Evolutionary conservation across 1,140 invertebrate genomes (phyloP).

Genomic region (Aphaenogaster floridana): DNA sequence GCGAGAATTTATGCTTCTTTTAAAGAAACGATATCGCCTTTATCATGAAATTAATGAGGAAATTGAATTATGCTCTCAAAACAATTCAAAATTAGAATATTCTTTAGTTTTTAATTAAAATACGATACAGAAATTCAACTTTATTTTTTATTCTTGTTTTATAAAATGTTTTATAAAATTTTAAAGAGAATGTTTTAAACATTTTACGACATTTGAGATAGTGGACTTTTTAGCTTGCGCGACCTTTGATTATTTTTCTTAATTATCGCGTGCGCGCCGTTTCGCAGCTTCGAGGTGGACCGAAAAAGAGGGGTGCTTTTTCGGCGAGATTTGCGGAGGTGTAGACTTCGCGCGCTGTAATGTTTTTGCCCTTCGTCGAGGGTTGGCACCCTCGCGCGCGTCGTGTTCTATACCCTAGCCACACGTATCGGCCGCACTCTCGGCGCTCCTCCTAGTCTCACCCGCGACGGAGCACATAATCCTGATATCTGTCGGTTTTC

Average conservation of each 20-base stretch:
- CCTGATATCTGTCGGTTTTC: conserved; percentile 87
- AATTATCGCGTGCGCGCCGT: neutral
- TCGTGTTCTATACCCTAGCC: conserved; percentile 32
- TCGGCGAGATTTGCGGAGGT: conserved; percentile 47
- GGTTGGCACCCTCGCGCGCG: conserved; percentile 39
- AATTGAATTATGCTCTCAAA: neutral
- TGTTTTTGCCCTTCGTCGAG: conserved; percentile 36
- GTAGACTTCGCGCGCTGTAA: conserved; percentile 46
- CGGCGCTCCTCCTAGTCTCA: conserved; percentile 27
- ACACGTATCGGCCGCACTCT: conserved; percentile 37
- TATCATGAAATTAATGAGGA: neutral
- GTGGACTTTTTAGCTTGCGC: neutral
- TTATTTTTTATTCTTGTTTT: neutral
- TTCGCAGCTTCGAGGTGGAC: neutral
- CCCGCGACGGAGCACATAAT: conserved; percentile 83
- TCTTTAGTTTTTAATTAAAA: neutral
- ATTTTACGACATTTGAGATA: neutral
- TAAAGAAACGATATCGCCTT: conserved; percentile 7
- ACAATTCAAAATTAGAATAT: neutral
- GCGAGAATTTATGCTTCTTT: conserved; percentile 8
- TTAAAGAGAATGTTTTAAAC: neutral
- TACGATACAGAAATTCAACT: neutral
- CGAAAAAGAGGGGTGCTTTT: neutral
- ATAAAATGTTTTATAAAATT: neutral
- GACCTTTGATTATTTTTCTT: neutral